Evolutionary conservation across 2,797 vertebrate species (phyloP).

Genomic region (Gallinago solitaria): DNA sequence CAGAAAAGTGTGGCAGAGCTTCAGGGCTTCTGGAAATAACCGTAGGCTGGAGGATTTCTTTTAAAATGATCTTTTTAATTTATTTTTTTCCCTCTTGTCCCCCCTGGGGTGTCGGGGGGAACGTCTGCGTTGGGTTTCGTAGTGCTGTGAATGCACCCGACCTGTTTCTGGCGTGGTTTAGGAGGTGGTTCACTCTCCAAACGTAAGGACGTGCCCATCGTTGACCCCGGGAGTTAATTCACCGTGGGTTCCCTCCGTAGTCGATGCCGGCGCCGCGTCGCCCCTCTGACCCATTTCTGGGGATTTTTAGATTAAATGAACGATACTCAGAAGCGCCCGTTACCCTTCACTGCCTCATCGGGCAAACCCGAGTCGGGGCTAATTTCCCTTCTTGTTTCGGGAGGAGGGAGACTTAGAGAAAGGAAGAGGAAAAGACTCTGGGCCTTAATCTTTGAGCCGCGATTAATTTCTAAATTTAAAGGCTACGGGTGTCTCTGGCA

Average conservation of each 20-base stretch:
- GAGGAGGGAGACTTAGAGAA: neutral
- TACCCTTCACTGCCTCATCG: neutral
- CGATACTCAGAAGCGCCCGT: neutral
- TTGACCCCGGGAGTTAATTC: neutral
- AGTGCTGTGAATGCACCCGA: rapidly evolving
- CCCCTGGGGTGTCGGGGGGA: neutral
- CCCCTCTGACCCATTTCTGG: neutral
- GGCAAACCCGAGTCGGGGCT: neutral
- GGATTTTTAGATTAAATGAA: neutral
- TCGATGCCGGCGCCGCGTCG: rapidly evolving
- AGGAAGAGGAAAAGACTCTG: neutral
- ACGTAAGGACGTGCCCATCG: rapidly evolving
- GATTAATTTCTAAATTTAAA: conserved; percentile 16
- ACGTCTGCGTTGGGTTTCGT: rapidly evolving
- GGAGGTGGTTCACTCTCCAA: rapidly evolving
- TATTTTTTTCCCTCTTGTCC: no score
- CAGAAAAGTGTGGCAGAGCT: neutral
- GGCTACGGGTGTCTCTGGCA: neutral
- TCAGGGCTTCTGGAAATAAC: neutral
- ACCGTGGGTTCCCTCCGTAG: neutral
- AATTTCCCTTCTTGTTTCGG: neutral
- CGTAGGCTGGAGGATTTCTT: neutral
- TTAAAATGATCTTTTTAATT: neutral
- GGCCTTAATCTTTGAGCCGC: neutral
- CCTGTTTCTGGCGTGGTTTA: rapidly evolving